Base-by-base conservation (phyloP, 2,797 vertebrate species). In the Acanthornis magna region DNA sequence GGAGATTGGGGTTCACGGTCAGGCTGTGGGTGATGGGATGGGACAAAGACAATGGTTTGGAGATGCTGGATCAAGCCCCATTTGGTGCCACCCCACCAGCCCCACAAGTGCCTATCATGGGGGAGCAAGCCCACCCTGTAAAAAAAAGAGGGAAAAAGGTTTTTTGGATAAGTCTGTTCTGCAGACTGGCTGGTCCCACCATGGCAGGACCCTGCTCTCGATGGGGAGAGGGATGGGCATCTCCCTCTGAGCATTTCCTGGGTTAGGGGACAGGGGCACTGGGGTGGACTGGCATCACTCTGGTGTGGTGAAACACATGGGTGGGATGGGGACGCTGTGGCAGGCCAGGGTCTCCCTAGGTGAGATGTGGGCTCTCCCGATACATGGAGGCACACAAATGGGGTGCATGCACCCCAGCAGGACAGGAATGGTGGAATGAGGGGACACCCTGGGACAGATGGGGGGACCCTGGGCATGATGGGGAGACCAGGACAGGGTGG, bases 61-160 rank as follows among this genome's bases (percentile, higher is more conserved):
- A 42, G 63, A 14, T 25, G 73, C 15, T 3, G 67, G 42, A 16
- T 25, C 20, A 25, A 84, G 12, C 40, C 58, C 23, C 2, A 0
- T 9, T 25, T 17, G 18, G 36, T 72, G 75, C 30, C 60, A 67
- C 6, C 36, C 26, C 7, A 1, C 9, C n/a, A 15, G 60, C 34
- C 40, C 34, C 1, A 0, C 7, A 26, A 32, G 27, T 18, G 51
- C 25, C 32, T 1, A 0, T 36, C 74, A 6, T 0, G 5, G 13
- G 47, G 36, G 14, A 54, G 8, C 0, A 2, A 78, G 80, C 27
- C 57, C 57, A 48, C 16, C 12, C 43, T 20, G 68, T 2, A 4
- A 38, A 26, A 22, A 23, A 15, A 5, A 0, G 22, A 3, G 3
- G 16, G 8, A 0, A 5, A 45, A 68, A 17, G 9, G 21, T 7